A percentile compares a stretch with the other conserved stretches of the same genome.
phyloP scores from a whole-genome alignment of 2,113 vertebrate species.

The Silurus asotus region DNA sequence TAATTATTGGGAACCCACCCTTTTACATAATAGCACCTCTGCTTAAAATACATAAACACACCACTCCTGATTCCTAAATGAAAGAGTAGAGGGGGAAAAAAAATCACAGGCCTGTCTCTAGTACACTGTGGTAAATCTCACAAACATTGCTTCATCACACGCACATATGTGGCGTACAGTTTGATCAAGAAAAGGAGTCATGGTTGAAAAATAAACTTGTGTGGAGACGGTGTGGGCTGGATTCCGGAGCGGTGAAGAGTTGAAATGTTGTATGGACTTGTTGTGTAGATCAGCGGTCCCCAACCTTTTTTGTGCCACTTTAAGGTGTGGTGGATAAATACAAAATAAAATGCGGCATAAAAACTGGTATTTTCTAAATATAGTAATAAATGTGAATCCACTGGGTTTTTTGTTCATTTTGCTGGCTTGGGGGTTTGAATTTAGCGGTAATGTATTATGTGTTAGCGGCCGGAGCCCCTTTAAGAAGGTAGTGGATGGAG shows the following conservation, averaged over 20 bases:
- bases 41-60: conserved; percentile 20
- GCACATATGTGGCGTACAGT: neutral
- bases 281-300: neutral
- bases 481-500: too few species aligned
- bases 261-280: conserved; percentile 28
- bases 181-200: neutral
- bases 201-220: neutral
- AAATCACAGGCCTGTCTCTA: neutral
- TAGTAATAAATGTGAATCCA: too few species aligned
- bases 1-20: conserved; percentile 23
- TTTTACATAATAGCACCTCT: conserved; percentile 30
- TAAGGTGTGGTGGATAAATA: too few species aligned
- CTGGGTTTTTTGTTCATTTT: too few species aligned
- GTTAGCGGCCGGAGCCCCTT: too few species aligned
- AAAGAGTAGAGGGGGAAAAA: neutral
- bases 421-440: too few species aligned
- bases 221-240: neutral
- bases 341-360: too few species aligned
- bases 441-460: too few species aligned
- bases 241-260: neutral
- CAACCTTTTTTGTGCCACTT: too few species aligned
- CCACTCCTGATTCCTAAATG: neutral
- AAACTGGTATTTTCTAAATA: too few species aligned
- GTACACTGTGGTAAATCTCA: neutral
- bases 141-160: neutral